A percentile compares a stretch with the other conserved stretches of the same genome.
Evolutionary conservation across 2,797 vertebrate genomes (phyloP).

Genomic region (Knipowitschia caucasica): DNA sequence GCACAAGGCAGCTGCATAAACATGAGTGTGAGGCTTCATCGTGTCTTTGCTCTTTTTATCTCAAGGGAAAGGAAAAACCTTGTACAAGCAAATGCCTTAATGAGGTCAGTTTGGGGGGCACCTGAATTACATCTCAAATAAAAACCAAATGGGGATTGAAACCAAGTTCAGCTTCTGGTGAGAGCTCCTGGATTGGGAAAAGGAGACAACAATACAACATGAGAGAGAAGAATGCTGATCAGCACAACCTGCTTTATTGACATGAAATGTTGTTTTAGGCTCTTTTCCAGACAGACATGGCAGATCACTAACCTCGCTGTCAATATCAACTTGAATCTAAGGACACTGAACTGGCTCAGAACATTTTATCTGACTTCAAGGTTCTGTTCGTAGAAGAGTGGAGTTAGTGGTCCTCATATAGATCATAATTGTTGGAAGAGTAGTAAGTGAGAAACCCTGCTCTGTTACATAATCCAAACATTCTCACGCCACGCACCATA

Average conservation of each 20-base stretch:
- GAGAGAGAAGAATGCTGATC: too few relatives aligned
- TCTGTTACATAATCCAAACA: neutral
- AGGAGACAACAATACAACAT: too few relatives aligned
- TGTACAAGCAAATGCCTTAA: conserved; percentile 13
- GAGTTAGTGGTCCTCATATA: conserved; percentile 18
- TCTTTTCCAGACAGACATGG: too few relatives aligned
- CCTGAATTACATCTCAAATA: neutral
- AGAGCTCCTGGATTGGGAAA: too few relatives aligned
- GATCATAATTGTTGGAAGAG: conserved; percentile 14
- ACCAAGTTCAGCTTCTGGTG: neutral
- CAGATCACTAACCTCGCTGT: too few relatives aligned
- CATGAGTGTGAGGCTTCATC: neutral
- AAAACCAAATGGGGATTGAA: neutral
- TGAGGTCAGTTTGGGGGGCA: neutral
- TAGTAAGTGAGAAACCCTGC: neutral
- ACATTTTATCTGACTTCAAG: conserved; percentile 2
- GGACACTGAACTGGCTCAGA: conserved; percentile 30
- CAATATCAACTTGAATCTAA: neutral
- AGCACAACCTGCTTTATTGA: too few relatives aligned
- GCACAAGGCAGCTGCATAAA: neutral
- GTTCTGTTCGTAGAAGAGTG: conserved; percentile 34
- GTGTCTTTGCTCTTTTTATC: neutral
- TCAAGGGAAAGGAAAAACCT: neutral
- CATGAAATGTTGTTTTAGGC: too few relatives aligned
- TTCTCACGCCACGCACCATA: conserved; percentile 3